phyloP scores from a whole-genome alignment of 2,888 invertebrate species.

The Pocota personata region DNA sequence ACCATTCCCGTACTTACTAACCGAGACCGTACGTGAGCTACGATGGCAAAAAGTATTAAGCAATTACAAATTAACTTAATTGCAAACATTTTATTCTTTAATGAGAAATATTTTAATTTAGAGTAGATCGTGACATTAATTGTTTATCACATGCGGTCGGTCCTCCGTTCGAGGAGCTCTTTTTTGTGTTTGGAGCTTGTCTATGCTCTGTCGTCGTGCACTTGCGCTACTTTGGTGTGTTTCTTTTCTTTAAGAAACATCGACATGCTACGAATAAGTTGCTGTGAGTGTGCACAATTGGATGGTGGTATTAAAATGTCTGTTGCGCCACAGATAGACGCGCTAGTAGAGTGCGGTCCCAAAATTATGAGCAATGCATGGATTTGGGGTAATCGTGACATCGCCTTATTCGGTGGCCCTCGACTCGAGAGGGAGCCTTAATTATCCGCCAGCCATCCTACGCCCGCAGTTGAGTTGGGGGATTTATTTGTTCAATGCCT shows the following conservation, averaged over 20 bases:
- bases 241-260: conserved; percentile 54
- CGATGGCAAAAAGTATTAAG: conserved; percentile 78
- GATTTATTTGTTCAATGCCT: conserved; percentile 47
- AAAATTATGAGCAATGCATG: conserved; percentile 74
- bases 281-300: background rate
- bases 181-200: conserved; percentile 28
- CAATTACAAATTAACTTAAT: conserved; percentile 81
- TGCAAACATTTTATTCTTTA: conserved; percentile 80
- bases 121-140: conserved; percentile 80
- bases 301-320: conserved; percentile 56
- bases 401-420: conserved; percentile 71
- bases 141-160: conserved; percentile 76
- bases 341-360: conserved; percentile 34
- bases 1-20: background rate
- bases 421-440: conserved; percentile 57
- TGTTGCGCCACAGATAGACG: conserved; percentile 60
- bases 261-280: conserved; percentile 5
- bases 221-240: conserved; percentile 64
- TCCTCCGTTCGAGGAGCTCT: background rate
- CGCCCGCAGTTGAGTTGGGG: conserved; percentile 30
- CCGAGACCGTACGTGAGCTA: conserved; percentile 40
- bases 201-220: conserved; percentile 58
- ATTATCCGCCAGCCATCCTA: conserved; percentile 65
- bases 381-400: conserved; percentile 74
- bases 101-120: conserved; percentile 80